Base-by-base conservation (phyloP, 2,797 vertebrate species). In the Aphelocoma californica region DNA sequence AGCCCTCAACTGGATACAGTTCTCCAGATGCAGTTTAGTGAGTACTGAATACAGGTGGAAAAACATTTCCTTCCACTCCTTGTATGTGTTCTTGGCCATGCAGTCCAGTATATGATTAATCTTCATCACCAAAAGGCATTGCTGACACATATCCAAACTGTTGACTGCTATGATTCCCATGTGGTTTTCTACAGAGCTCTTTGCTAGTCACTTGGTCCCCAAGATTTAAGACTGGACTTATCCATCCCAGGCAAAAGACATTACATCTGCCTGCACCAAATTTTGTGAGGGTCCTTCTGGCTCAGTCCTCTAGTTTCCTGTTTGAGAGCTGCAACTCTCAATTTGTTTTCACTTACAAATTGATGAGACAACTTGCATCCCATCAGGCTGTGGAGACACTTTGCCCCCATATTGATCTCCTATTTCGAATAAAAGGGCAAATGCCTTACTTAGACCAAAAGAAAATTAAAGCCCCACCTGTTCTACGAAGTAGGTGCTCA, bases 351-450 rank as follows among this genome's bases (percentile, higher is more conserved):
- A 34, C 24, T 65, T 47, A n/a, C 7, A 53, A 57, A 48, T 44
- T 67, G 9, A 40, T 58, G 24, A 83, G 20, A 51, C 13, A 19
- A 9, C 2, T 84, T 81, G 38, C 25, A n/a, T 51, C 31, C 28
- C 31, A 44, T 48, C 16, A 18, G 10, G 10, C 10, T 28, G 0
- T 24, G 47, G 50, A 53, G 74, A 48, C 28, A 28, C 15, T 62
- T 21, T n/a, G 31, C 4, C 20, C 16, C 16, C 0, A 2, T 12
- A 38, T 1, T n/a, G 18, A 11, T 28, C 7, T 61, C 6, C 24
- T 48, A 4, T 77, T 72, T 88, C 42, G 4, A 44, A 32, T 28
- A 38, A 83, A 82, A 74, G 11, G 25, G 4, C 7, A 79, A 58
- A 48, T 69, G 18, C 15, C 9, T 23, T 62, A 13, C 10, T 64